These are phyloP conservation scores for Hanleya hanleyi DNA, from an alignment of 2,888 invertebrate genomes.

Conservation along the genomic window DNA sequence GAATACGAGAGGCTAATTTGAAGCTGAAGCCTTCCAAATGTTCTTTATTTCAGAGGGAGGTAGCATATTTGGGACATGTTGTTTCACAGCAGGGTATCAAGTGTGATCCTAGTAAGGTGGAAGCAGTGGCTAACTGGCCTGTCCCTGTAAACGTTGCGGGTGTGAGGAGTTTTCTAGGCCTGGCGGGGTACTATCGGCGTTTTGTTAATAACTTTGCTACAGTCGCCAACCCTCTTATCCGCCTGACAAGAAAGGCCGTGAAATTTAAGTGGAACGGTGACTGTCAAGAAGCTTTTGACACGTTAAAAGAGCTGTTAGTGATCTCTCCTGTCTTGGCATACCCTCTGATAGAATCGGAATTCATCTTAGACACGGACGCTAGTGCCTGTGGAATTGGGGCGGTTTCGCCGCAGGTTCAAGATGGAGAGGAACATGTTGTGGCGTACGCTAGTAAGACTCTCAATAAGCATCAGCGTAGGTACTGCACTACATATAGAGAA, in stretches of 20 bases:
- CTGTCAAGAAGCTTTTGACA: constrained; percentile 34
- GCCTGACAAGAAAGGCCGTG: constrained; percentile 20
- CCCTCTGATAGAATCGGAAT: constrained; percentile 21
- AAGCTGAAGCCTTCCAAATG: constrained; percentile 48
- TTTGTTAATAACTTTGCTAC: constrained; percentile 17
- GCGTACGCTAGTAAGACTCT: constrained; percentile 37
- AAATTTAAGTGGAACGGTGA: constrained; percentile 29
- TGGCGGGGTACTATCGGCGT: constrained; percentile 26
- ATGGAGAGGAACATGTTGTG: constrained; percentile 41
- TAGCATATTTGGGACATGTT: constrained; percentile 24
- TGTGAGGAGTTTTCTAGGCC: constrained; percentile 18
- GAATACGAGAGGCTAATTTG: constrained; percentile 35
- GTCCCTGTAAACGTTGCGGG: constrained; percentile 10
- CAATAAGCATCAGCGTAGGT: constrained; percentile 30
- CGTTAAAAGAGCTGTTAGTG: constrained; percentile 8
- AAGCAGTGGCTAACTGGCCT: not conserved
- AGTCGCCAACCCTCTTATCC: constrained; percentile 4
- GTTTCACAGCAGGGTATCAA: constrained; percentile 13
- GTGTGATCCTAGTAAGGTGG: constrained; percentile 14
- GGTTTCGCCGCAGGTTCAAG: constrained; percentile 40
- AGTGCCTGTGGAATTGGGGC: constrained; percentile 40
- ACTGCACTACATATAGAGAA: constrained; percentile 38
- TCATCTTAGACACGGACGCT: constrained; percentile 46
- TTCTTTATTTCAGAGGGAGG: constrained; percentile 24
- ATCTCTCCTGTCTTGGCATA: constrained; percentile 33